phyloP scores from a whole-genome alignment of 2,888 invertebrate genomes.

The Achlya flavicornis region DNA sequence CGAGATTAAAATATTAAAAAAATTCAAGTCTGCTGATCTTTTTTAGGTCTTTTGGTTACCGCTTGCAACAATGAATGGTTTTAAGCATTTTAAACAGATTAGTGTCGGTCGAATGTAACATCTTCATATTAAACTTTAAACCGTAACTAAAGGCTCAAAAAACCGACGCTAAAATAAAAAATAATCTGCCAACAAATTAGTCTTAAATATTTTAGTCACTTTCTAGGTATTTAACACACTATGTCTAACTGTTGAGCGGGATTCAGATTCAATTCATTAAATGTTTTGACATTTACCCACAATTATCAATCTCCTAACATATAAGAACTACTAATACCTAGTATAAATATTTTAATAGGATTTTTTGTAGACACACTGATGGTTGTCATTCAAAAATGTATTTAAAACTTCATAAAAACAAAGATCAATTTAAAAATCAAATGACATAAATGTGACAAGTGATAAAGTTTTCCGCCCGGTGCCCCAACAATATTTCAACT shows the following conservation, averaged over 20 bases:
- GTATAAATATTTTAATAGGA: too few relatives aligned
- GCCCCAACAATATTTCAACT: slow-evolving; percentile 7
- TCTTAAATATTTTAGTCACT: background rate
- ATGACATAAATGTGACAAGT: background rate
- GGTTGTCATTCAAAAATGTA: background rate
- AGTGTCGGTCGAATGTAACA: slow-evolving; percentile 45
- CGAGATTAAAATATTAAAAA: slow-evolving; percentile 46
- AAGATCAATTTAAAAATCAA: background rate
- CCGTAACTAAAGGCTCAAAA: slow-evolving; percentile 40
- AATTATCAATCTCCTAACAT: too few relatives aligned
- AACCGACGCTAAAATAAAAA: slow-evolving; percentile 21
- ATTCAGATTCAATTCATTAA: too few relatives aligned
- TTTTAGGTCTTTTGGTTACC: slow-evolving; percentile 36
- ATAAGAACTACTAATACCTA: too few relatives aligned
- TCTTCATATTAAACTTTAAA: slow-evolving; percentile 41
- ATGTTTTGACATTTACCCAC: too few relatives aligned
- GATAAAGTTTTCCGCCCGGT: background rate
- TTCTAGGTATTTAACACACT: background rate
- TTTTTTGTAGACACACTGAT: too few relatives aligned
- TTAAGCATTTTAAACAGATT: slow-evolving; percentile 61
- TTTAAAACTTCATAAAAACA: background rate
- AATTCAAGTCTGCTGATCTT: slow-evolving; percentile 32
- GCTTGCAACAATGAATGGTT: slow-evolving; percentile 50
- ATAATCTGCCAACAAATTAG: background rate
- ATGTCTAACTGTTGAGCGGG: background rate